Base-by-base conservation (phyloP, 2,888 invertebrate genomes). In the Poecilobothrus nobilitatus region DNA sequence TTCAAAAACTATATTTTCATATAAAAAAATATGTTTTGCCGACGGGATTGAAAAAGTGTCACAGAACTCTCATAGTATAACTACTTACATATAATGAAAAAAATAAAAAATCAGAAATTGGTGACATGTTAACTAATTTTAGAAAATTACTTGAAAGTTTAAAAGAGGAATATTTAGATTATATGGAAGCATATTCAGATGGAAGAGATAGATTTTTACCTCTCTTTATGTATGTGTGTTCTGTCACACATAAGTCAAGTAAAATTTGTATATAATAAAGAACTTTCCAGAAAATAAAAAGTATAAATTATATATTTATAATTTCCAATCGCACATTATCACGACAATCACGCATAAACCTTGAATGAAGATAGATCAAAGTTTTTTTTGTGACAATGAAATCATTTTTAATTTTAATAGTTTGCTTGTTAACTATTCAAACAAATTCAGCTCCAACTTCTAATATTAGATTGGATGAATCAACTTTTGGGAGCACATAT, bases 401-500 rank as follows among this genome's bases (percentile, higher is more conserved):
- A 6, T 53, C n/a, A 18, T 53, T 15, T 53, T 6, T 53, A 53
- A 12, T 53, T 53, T 53, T 18, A 6, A 12, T 18, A 53, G 1
- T 53, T 18, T 53, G 15, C 15, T 53, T 53, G 53, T n/a, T 53
- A 4, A 53, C 53, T 53, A 18, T 18, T 53, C n/a, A n/a, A 18
- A 18, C n/a, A 37, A 37, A 37, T 37, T 37, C 37, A 37, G 53
- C 53, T 53, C 53, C 53, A 18, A 53, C 6, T n/a, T n/a, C 53
- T 15, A 53, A 53, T 53, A 53, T 53, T 18, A 53, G 53, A 53
- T 53, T 53, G n/a, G 53, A 53, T 53, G 53, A 53, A 53, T 53
- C 53, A 53, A 2, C 53, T 53, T 53, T 18, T 53, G 53, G 53
- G 53, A 53, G 53, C 53, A n/a, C 53, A 15, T 15, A 53, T 53